phyloP scores from a whole-genome alignment of 2,113 vertebrate genomes.

The Nipponia nippon region DNA sequence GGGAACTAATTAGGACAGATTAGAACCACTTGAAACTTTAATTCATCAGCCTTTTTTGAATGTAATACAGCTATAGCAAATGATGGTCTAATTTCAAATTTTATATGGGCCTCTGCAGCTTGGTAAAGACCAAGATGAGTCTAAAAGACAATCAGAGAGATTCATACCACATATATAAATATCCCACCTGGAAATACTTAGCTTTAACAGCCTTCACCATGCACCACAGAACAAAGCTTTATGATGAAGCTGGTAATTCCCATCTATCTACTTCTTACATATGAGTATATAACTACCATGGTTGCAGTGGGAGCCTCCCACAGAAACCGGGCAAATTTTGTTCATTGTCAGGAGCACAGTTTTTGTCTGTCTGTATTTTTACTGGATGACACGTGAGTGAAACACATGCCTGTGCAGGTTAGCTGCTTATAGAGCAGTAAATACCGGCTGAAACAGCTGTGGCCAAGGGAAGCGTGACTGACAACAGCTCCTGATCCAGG shows the following conservation, averaged over 20 bases:
- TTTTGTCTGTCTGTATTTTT: not conserved
- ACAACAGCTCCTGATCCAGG: not conserved
- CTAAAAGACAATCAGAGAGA: not conserved
- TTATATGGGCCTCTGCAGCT: not conserved
- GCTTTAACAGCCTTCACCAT: not conserved
- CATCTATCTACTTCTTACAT: not conserved
- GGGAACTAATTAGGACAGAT: not conserved
- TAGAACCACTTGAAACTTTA: not conserved
- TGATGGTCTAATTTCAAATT: not conserved
- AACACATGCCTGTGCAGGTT: accelerated
- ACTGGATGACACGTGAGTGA: not conserved
- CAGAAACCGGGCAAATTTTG: not conserved
- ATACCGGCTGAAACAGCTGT: not conserved
- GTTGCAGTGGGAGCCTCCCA: not conserved
- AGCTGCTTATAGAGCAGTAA: not conserved
- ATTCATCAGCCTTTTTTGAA: not conserved
- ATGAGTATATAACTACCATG: not conserved
- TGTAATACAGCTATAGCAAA: not conserved
- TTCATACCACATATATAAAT: not conserved
- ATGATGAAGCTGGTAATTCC: not conserved
- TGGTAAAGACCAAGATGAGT: not conserved
- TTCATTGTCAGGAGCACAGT: not conserved
- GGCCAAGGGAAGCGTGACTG: not conserved
- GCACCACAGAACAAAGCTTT: not conserved
- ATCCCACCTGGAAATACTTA: not conserved